Evolutionary conservation across 2,113 vertebrate genomes (phyloP).

Genomic region (Platichthys flesus): DNA sequence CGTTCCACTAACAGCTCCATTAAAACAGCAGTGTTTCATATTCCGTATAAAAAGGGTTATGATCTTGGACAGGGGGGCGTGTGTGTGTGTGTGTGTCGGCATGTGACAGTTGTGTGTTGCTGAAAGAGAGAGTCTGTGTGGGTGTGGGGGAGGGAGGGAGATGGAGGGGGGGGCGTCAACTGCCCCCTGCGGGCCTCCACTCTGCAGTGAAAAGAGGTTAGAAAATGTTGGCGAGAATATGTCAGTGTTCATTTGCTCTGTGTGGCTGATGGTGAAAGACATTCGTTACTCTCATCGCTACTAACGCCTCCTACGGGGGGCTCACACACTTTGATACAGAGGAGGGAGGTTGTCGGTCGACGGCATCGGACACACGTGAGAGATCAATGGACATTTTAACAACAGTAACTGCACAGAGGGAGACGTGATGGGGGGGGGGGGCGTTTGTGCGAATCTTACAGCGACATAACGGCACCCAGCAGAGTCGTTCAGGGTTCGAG

Average conservation of each 20-base stretch:
- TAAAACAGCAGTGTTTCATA: background rate
- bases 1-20: background rate
- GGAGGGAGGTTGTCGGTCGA: constrained; percentile 17
- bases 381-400: no score
- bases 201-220: constrained; percentile 17
- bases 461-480: background rate
- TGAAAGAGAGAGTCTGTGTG: background rate
- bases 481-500: background rate
- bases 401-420: background rate
- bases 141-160: background rate
- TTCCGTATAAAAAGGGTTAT: background rate
- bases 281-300: constrained; percentile 40
- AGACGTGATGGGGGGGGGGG: constrained; percentile 12
- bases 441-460: constrained; percentile 1
- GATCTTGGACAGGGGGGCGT: background rate
- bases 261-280: constrained; percentile 38
- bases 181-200: constrained; percentile 25
- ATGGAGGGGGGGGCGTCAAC: background rate
- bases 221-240: constrained; percentile 23
- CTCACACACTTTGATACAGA: constrained; percentile 2
- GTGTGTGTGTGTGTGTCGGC: background rate
- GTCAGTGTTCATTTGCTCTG: constrained; percentile 27
- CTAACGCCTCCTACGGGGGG: constrained; percentile 35
- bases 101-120: background rate
- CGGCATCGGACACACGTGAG: background rate